Conservation (phyloP, 2,113 vertebrate species). For the Gavialis gangeticus region DNA sequence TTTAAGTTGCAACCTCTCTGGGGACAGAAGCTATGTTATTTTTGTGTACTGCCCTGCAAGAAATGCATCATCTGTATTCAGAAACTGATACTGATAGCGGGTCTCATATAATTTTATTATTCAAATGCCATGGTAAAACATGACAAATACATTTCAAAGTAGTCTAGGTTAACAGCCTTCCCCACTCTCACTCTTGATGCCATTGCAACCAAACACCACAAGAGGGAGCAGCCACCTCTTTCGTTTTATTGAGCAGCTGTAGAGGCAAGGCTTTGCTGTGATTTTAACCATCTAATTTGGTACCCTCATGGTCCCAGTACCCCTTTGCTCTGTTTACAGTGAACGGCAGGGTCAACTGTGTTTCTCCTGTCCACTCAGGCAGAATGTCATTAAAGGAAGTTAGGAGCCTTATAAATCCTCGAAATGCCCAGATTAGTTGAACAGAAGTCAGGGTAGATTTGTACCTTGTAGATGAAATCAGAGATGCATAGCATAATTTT, state of each 20-base stretch:
- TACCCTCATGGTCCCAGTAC: not conserved
- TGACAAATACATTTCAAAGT: not conserved
- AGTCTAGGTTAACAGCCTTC: not conserved
- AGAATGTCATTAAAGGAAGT: not conserved
- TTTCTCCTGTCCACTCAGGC: not conserved
- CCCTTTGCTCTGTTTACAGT: not conserved
- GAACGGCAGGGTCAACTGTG: not conserved
- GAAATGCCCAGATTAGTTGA: not conserved
- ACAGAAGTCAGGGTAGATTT: too few relatives aligned
- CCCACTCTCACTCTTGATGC: not conserved
- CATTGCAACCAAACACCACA: not conserved
- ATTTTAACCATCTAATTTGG: not conserved
- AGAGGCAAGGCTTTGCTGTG: not conserved
- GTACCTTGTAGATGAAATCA: too few relatives aligned
- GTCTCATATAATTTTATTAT: not conserved
- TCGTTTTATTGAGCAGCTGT: not conserved
- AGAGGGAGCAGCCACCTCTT: not conserved
- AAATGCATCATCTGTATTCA: not conserved
- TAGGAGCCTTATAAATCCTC: not conserved
- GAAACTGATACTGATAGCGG: not conserved
- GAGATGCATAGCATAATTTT: too few relatives aligned
- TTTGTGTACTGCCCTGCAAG: not conserved
- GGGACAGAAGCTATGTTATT: not conserved
- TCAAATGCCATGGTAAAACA: not conserved
- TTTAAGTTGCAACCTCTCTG: not conserved